These are phyloP conservation scores for Triops longicaudatus DNA, from an alignment of 1,140 invertebrate species.

Conservation along the genomic window DNA sequence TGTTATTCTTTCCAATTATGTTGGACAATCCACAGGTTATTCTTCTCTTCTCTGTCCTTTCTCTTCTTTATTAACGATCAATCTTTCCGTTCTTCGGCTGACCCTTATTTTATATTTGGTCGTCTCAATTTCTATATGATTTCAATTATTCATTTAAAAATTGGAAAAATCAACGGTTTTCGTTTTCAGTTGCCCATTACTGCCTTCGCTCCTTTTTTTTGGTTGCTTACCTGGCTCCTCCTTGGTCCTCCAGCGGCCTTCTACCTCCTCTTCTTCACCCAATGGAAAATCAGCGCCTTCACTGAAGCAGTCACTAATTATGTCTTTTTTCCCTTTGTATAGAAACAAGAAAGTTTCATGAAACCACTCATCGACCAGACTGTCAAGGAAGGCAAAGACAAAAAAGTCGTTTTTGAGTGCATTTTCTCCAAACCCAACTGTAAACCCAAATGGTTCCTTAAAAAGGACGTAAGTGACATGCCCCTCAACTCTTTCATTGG, in stretches of 20 bases:
- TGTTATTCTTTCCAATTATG: conserved; percentile 4
- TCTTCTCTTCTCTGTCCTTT: conserved; percentile 28
- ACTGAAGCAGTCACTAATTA: background rate
- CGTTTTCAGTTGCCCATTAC: conserved; percentile 25
- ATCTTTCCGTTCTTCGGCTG: conserved; percentile 26
- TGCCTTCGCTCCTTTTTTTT: conserved; percentile 36
- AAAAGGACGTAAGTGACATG: conserved; percentile 73
- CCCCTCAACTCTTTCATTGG: background rate
- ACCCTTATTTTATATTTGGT: background rate
- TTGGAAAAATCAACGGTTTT: background rate
- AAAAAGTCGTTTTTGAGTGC: conserved; percentile 80
- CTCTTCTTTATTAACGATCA: conserved; percentile 22
- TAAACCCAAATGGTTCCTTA: conserved; percentile 86
- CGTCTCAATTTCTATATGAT: background rate
- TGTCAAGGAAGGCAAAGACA: conserved; percentile 94
- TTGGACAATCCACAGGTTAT: conserved; percentile 19
- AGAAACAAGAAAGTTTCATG: conserved; percentile 93
- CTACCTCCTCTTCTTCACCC: conserved; percentile 6
- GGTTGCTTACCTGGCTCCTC: conserved; percentile 28
- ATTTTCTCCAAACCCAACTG: conserved; percentile 82
- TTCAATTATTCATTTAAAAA: background rate
- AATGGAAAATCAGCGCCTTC: background rate
- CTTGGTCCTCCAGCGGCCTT: conserved; percentile 16
- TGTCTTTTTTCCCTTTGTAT: conserved; percentile 33
- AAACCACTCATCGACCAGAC: conserved; percentile 89